A percentile compares a stretch with the other conserved stretches of the same genome.
Conservation (phyloP, 1,140 invertebrate species). For the Rhopalosiphum padi region DNA sequence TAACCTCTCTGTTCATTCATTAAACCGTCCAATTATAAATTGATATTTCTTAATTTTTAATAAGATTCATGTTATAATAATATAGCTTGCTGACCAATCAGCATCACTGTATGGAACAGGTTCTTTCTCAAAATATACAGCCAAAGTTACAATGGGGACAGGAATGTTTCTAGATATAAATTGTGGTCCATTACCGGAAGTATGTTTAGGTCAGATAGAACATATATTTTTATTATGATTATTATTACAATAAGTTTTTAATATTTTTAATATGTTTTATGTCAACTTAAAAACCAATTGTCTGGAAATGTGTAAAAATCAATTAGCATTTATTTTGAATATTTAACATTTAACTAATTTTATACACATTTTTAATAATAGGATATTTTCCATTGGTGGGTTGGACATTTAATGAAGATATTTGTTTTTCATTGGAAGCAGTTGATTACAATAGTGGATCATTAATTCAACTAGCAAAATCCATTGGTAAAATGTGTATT, state of each 20-base stretch:
- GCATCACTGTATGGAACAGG: conserved; percentile 92
- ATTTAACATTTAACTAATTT: background rate
- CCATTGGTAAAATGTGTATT: conserved; percentile 71
- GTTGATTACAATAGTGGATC: conserved; percentile 86
- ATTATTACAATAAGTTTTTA: background rate
- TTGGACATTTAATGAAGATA: conserved; percentile 74
- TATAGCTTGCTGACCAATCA: conserved; percentile 78
- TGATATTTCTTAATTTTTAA: background rate
- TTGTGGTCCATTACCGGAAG: conserved; percentile 73
- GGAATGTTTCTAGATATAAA: conserved; percentile 93
- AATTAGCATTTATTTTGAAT: background rate
- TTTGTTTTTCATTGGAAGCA: conserved; percentile 83
- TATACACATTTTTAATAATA: conserved; percentile 60
- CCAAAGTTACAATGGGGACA: conserved; percentile 94
- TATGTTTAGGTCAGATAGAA: conserved; percentile 45
- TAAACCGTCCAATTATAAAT: background rate
- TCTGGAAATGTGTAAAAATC: background rate
- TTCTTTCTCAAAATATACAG: conserved; percentile 80
- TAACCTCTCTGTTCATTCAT: background rate
- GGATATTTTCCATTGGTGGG: conserved; percentile 90
- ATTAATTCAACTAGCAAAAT: conserved; percentile 81
- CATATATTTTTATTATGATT: background rate
- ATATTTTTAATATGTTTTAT: background rate
- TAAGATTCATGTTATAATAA: conserved; percentile 2
- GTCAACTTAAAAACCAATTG: background rate